Conservation (phyloP, 1,140 invertebrate genomes). For the Brachionus rubens region DNA sequence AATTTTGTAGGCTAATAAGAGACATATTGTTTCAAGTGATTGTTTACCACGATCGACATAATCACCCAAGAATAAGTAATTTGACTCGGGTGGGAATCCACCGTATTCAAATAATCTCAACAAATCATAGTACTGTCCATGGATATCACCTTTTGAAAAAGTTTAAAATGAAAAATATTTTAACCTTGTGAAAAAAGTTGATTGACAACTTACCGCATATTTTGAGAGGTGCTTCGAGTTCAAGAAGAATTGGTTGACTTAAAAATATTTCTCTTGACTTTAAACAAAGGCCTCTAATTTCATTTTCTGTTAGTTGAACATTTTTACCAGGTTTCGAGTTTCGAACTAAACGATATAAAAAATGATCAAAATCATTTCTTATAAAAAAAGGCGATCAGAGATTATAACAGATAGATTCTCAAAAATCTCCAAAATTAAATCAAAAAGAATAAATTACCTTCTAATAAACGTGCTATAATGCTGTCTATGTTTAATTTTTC, state of each 20-base stretch:
- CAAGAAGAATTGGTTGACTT: slow-evolving; percentile 68
- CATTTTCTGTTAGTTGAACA: slow-evolving; percentile 87
- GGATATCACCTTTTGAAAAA: slow-evolving; percentile 72
- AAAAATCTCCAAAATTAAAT: no score
- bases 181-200: not conserved
- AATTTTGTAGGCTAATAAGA: slow-evolving; percentile 87
- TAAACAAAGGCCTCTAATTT: slow-evolving; percentile 84
- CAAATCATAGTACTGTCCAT: slow-evolving; percentile 92
- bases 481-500: slow-evolving; percentile 89
- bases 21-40: slow-evolving; percentile 67
- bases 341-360: slow-evolving; percentile 68
- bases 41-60: slow-evolving; percentile 67
- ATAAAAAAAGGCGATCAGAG: no score
- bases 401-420: no score
- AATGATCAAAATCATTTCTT: not conserved
- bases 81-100: slow-evolving; percentile 98
- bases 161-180: not conserved
- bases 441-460: slow-evolving; percentile 54
- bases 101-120: slow-evolving; percentile 97
- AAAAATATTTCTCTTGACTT: slow-evolving; percentile 74
- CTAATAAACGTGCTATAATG: slow-evolving; percentile 86
- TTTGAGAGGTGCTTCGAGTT: slow-evolving; percentile 68
- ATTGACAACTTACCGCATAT: slow-evolving; percentile 64
- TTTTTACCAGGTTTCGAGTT: slow-evolving; percentile 85
- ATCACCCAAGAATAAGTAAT: slow-evolving; percentile 93